Evolutionary conservation across 2,113 vertebrate genomes (phyloP), one percentile per base, ranked within the genome.

Genomic region (Atrichornis clamosus): DNA sequence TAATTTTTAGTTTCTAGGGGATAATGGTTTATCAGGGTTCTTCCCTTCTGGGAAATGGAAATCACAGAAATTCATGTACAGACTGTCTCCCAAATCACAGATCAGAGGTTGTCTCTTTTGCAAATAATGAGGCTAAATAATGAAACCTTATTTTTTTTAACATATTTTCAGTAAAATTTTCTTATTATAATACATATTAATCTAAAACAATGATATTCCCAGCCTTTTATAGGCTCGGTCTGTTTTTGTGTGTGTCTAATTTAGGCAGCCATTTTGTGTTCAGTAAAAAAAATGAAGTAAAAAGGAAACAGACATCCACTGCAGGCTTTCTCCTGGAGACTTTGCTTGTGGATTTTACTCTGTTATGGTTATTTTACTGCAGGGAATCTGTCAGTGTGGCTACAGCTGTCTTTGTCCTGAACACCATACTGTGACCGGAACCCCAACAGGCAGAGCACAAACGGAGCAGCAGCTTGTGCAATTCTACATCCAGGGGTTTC

Each of bases 191-290:
- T 4, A 19, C 9, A 8, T 2, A 3, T 56, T 39, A 17, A 33
- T 22, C 12, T 60, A 28, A 41, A 78, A n/a, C 49, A 0, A 10
- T 50, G 1, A 6, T 10, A 11, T 39, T 69, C 18, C 20, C 32
- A 62, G 32, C 12, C 46, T 28, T 69, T 69, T 46, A 9, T 35
- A 19, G 8, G 35, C 32, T 67, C 70, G n/a, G 8, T 27, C 81
- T 67, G 58, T 33, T 37, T 47, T 75, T 14, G 32, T 5, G 12
- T 52, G 37, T 79, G 81, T 91, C 9, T 39, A 60, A 85, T 89
- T 87, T 73, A n/a, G 67, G 91, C 91, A 96, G 91, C 87, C 94
- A 96, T 97, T 93, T 96, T 95, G 65, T 91, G 16, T 28, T 83
- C 39, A 47, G 67, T 17, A 11, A 41, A 35, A 67, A 84, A 59